These are phyloP conservation scores for Hecatera dysodea DNA, from an alignment of 2,888 invertebrate species.

Conservation along the genomic window DNA sequence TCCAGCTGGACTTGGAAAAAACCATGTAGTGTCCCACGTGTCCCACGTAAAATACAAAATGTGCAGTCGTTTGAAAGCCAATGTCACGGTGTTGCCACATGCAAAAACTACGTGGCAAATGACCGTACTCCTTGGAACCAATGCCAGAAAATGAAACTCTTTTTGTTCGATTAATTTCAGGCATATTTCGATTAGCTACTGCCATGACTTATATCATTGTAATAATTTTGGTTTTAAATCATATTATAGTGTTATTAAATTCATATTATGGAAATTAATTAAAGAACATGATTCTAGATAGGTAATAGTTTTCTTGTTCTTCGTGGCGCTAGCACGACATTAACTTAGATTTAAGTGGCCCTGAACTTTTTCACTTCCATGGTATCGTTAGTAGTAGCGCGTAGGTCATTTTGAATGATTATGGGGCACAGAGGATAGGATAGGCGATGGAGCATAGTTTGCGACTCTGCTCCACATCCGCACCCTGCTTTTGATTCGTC, in stretches of 20 bases:
- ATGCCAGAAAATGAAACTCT: neutral
- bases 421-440: too few species aligned
- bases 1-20: neutral
- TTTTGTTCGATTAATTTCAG: neutral
- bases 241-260: constrained; percentile 25
- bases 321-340: too few species aligned
- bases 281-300: neutral
- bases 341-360: too few species aligned
- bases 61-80: neutral
- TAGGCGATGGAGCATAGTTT: too few species aligned
- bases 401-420: too few species aligned
- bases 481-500: too few species aligned
- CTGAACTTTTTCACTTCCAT: too few species aligned
- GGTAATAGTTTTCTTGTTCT: neutral
- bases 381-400: too few species aligned
- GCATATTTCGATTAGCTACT: neutral
- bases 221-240: constrained; percentile 25
- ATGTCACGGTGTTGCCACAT: constrained; percentile 14
- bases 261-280: neutral
- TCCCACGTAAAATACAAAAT: neutral
- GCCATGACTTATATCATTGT: constrained; percentile 6
- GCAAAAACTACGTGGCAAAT: neutral
- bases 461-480: too few species aligned
- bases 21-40: neutral
- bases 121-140: neutral